Evolutionary conservation across 2,888 invertebrate species (phyloP), one percentile per base, ranked within the genome.

Genomic region (Craniophora ligustri): DNA sequence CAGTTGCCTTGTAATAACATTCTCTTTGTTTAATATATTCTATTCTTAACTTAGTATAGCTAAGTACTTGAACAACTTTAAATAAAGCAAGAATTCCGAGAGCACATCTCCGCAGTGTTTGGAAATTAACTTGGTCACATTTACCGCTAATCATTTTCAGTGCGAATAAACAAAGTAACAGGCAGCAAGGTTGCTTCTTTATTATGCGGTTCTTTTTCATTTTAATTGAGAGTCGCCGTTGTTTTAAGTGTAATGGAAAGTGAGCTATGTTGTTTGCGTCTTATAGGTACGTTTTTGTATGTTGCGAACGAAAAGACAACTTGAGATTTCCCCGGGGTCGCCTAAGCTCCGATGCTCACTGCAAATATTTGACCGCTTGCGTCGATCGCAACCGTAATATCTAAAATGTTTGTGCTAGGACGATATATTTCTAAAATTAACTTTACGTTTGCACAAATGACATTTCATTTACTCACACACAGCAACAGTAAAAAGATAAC

Each of bases 311-410:
- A 57, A 67, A 75, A 68, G 71, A 71, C 68, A 75, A 72, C 70
- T 76, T 72, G 68, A 72, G 73, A 84, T 84, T 83, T 82, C 84
- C 84, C 84, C 3, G 78, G 71, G 83, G 44, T 47, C 28, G 30
- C 58, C 65, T 60, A 68, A 70, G 65, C 75, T 71, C 60, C 60
- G 60, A 75, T 70, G 64, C 60, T 75, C 59, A 66, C 58, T 70
- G 63, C 70, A 71, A 76, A 81, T 77, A 78, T 81, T 81, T 79
- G 75, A 76, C 59, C 64, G 48, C 60, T 41, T 31, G 15, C 21
- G 50, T 57, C 63, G 64, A 66, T 62, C 56, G 61, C 48, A 19
- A 11, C 51, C 54, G 56, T 59, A 58, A 39, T 40, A 18, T 26
- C 48, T 57, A 13, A 47, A 44, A 39, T 38, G 16, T 46, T 55